A percentile compares a stretch with the other conserved stretches of the same genome.
These are phyloP conservation scores for Pachliopta kotzebuea DNA, from an alignment of 2,888 invertebrate species.

Conservation along the genomic window DNA sequence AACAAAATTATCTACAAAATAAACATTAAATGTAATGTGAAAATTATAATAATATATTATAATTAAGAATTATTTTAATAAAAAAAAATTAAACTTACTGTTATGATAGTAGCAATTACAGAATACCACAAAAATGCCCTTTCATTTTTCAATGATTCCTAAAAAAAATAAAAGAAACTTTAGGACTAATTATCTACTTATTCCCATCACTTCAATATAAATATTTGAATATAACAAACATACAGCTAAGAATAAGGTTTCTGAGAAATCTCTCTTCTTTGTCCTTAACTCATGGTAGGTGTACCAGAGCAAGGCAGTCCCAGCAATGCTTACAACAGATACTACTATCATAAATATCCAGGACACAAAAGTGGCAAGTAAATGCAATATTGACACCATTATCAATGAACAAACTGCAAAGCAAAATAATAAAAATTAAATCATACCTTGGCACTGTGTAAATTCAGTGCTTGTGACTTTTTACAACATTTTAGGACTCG, in stretches of 20 bases:
- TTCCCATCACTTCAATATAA: background rate
- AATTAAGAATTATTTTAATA: constrained; percentile 1
- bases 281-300: constrained; percentile 89
- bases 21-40: background rate
- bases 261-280: constrained; percentile 65
- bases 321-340: constrained; percentile 86
- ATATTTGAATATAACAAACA: constrained; percentile 38
- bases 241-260: constrained; percentile 57
- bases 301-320: constrained; percentile 92
- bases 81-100: constrained; percentile 81
- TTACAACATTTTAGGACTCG: too few species aligned
- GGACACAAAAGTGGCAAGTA: constrained; percentile 90
- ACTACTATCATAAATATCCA: constrained; percentile 93
- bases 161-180: constrained; percentile 64
- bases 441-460: background rate
- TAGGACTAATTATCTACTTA: constrained; percentile 4
- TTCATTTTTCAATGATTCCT: constrained; percentile 92
- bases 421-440: constrained; percentile 15
- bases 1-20: constrained; percentile 84
- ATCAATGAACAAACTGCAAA: constrained; percentile 89
- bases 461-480: too few species aligned
- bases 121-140: constrained; percentile 91
- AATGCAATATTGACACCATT: constrained; percentile 91
- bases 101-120: constrained; percentile 92
- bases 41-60: background rate